These are phyloP conservation scores for Ornithoptera priamus DNA, from an alignment of 2,888 invertebrate species.

Conservation along the genomic window DNA sequence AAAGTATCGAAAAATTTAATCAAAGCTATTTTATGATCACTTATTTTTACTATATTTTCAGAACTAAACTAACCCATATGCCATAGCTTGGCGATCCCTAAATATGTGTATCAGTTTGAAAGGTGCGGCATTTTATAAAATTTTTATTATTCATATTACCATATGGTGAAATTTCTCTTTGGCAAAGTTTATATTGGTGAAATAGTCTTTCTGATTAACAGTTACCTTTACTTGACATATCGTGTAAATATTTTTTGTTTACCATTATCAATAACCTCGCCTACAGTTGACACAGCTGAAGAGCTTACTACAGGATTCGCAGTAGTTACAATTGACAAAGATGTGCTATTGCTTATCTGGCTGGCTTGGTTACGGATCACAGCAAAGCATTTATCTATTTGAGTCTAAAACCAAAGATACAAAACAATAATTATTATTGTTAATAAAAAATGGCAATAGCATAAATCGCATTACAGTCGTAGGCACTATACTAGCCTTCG, in stretches of 20 bases:
- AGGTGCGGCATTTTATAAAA: background rate
- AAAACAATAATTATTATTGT: background rate
- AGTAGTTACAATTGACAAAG: slow-evolving; percentile 37
- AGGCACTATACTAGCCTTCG: too few species aligned
- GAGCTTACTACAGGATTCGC: slow-evolving; percentile 49
- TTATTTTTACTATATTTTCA: too few species aligned
- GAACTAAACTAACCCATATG: too few species aligned
- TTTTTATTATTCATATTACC: background rate
- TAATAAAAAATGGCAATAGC: too few species aligned
- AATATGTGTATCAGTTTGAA: too few species aligned
- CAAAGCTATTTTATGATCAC: too few species aligned
- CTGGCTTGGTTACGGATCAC: slow-evolving; percentile 36
- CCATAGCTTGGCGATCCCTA: too few species aligned
- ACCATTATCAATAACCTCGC: slow-evolving; percentile 31
- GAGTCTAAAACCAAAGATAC: slow-evolving; percentile 45
- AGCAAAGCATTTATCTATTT: slow-evolving; percentile 51
- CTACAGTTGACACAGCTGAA: slow-evolving; percentile 43
- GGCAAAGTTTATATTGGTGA: background rate
- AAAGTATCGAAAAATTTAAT: too few species aligned
- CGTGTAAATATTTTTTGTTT: background rate
- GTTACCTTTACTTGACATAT: background rate
- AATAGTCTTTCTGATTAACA: background rate
- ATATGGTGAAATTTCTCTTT: background rate
- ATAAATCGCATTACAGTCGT: too few species aligned
- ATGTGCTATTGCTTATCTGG: slow-evolving; percentile 28